phyloP scores from a whole-genome alignment of 2,113 vertebrate species.

The Ancistrus triradiatus region DNA sequence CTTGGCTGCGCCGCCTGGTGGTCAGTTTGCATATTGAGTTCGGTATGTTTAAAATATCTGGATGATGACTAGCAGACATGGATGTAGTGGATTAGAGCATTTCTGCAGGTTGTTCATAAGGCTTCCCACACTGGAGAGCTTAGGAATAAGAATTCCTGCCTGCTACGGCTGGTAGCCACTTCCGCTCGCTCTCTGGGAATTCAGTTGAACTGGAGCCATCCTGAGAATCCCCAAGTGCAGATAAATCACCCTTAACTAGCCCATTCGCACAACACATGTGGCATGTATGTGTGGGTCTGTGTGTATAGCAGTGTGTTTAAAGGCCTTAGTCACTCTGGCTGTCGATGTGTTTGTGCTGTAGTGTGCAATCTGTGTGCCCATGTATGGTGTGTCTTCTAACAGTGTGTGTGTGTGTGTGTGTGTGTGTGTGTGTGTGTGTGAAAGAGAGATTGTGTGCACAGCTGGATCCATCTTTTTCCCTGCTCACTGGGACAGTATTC shows the following conservation, averaged over 20 bases:
- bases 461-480: slow-evolving; percentile 47
- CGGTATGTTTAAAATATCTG: not conserved
- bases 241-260: slow-evolving; percentile 61
- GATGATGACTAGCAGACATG: not conserved
- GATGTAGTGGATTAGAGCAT: slow-evolving; percentile 27
- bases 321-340: slow-evolving; percentile 6
- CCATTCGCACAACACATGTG: slow-evolving; percentile 49
- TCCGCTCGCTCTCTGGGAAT: slow-evolving; percentile 57
- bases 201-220: slow-evolving; percentile 53
- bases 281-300: slow-evolving; percentile 21
- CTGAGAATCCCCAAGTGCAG: slow-evolving; percentile 47
- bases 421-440: slow-evolving; percentile 14
- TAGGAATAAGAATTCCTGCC: slow-evolving; percentile 53
- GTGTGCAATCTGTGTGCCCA: slow-evolving; percentile 7
- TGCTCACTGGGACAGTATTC: slow-evolving; percentile 39
- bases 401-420: not conserved
- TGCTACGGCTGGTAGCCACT: slow-evolving; percentile 52
- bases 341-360: slow-evolving; percentile 18
- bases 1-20: slow-evolving; percentile 42
- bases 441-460: slow-evolving; percentile 35
- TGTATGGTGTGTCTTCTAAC: slow-evolving; percentile 18
- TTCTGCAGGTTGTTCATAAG: slow-evolving; percentile 32
- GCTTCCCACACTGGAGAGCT: slow-evolving; percentile 23
- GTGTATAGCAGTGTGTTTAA: slow-evolving; percentile 15
- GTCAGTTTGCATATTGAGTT: not conserved